Evolutionary conservation across 2,113 vertebrate species (phyloP).

Genomic region (Bothrops jararaca): DNA sequence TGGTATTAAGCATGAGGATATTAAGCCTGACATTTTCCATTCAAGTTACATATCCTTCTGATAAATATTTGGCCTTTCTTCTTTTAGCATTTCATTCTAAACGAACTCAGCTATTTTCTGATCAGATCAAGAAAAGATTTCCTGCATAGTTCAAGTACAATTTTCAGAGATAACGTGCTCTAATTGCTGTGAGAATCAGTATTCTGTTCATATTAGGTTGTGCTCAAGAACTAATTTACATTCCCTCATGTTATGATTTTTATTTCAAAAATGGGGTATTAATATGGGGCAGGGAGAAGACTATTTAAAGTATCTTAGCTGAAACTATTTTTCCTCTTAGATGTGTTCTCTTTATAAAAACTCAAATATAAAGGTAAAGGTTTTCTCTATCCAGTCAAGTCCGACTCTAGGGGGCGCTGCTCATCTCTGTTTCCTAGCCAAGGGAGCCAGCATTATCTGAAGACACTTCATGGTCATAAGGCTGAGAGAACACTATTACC

Average conservation of each 20-base stretch:
- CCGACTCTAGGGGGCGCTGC: not conserved
- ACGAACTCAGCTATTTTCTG: not conserved
- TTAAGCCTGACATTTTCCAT: not conserved
- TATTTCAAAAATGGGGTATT: not conserved
- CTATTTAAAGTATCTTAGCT: not conserved
- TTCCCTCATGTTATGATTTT: not conserved
- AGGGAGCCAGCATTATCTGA: not conserved
- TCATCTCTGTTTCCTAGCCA: not conserved
- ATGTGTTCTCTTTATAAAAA: not conserved
- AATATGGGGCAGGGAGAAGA: not conserved
- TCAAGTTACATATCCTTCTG: not conserved
- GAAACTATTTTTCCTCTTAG: not conserved
- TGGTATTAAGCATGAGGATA: not conserved
- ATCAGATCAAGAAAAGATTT: not conserved
- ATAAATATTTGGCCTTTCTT: not conserved
- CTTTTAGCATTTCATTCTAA: not conserved
- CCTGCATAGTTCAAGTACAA: not conserved
- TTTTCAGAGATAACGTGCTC: not conserved
- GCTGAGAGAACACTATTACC: not conserved
- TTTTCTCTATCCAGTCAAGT: not conserved
- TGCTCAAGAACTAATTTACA: not conserved
- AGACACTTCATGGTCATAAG: not conserved
- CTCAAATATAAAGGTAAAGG: not conserved
- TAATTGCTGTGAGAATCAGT: not conserved
- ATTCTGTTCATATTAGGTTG: not conserved